Conservation (phyloP, 2,797 vertebrate species). For the Trachops cirrhosus region DNA sequence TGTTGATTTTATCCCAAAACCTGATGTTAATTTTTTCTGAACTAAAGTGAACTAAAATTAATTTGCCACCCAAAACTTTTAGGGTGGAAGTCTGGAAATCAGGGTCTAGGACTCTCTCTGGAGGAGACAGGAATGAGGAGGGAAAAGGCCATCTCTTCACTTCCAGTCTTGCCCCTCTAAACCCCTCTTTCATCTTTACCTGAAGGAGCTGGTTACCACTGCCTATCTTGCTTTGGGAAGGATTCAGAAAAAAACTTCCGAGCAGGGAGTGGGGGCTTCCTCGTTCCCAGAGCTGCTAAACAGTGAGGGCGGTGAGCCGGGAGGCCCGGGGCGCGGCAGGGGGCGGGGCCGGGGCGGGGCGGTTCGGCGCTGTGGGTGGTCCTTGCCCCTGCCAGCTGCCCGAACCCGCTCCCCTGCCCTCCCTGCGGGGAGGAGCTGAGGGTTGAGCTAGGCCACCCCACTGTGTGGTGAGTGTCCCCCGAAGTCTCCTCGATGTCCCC, state of each 20-base stretch:
- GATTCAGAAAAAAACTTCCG: rapidly evolving
- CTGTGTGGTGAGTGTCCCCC: rapidly evolving
- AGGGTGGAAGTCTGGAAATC: neutral
- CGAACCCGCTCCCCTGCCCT: rapidly evolving
- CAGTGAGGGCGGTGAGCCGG: neutral
- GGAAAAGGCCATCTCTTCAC: neutral
- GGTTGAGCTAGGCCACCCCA: rapidly evolving
- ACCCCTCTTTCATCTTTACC: neutral
- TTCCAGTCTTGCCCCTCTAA: rapidly evolving
- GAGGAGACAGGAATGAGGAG: neutral
- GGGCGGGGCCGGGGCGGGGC: neutral
- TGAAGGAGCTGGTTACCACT: neutral
- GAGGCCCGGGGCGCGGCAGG: neutral
- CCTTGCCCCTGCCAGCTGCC: neutral
- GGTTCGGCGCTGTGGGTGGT: constrained; percentile 58
- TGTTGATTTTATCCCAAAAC: neutral
- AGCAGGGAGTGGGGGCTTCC: rapidly evolving
- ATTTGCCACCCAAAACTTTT: neutral
- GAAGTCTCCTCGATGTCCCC: neutral
- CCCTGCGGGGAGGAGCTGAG: rapidly evolving
- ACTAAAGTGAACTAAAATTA: constrained; percentile 16
- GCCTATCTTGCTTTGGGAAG: neutral
- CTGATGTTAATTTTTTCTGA: neutral
- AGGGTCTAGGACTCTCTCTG: neutral
- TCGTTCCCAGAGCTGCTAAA: neutral